phyloP scores from a whole-genome alignment of 2,113 vertebrate species.

The Tautogolabrus adspersus region DNA sequence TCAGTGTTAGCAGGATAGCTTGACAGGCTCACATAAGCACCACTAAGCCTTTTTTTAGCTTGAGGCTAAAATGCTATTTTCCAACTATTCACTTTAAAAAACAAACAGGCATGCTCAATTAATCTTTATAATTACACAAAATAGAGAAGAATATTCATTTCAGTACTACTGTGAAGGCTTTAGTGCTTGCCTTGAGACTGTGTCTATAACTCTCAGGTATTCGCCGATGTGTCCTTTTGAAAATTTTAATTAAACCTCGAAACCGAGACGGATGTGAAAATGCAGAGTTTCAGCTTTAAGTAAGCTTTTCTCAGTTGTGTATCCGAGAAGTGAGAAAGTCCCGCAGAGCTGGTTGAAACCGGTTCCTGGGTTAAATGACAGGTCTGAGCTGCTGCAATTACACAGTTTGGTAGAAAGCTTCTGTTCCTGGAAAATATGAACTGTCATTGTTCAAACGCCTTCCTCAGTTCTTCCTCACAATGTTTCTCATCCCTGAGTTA shows the following conservation, averaged over 20 bases:
- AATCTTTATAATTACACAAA: too few relatives aligned
- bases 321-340: slow-evolving; percentile 54
- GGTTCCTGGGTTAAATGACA: slow-evolving; percentile 67
- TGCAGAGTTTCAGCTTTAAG: slow-evolving; percentile 8
- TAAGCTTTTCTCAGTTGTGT: slow-evolving; percentile 11
- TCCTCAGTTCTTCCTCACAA: background rate
- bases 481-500: background rate
- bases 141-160: too few relatives aligned
- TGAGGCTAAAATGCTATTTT: too few relatives aligned
- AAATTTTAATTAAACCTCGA: background rate
- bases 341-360: slow-evolving; percentile 66
- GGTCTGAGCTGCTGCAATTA: slow-evolving; percentile 68
- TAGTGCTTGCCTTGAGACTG: too few relatives aligned
- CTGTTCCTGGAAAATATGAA: slow-evolving; percentile 40
- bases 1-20: too few relatives aligned
- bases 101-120: too few relatives aligned
- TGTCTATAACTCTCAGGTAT: too few relatives aligned
- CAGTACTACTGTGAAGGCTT: too few relatives aligned
- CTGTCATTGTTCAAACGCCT: slow-evolving; percentile 39
- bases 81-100: too few relatives aligned
- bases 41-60: too few relatives aligned
- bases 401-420: slow-evolving; percentile 48
- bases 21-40: too few relatives aligned
- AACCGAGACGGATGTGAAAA: slow-evolving; percentile 10
- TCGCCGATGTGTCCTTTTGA: slow-evolving; percentile 5